Base-by-base conservation (phyloP, 2,888 invertebrate species). In the Balanococcus diminutus region DNA sequence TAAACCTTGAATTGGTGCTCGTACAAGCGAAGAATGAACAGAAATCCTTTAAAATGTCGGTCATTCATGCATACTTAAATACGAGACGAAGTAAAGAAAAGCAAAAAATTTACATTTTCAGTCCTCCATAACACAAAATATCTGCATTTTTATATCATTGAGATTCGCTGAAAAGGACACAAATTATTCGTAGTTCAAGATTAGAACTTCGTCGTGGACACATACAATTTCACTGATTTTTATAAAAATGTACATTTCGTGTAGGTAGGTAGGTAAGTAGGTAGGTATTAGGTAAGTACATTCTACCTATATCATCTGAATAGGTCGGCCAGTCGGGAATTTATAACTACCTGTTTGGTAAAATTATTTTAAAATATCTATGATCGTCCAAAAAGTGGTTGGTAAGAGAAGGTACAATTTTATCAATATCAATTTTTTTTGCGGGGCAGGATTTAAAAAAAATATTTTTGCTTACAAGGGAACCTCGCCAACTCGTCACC, bases 41-140 rank as follows among this genome's bases (percentile, higher is more conserved):
- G 22, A 56, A 56, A 56, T 56, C 56, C 56, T 56, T 56, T 19
- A 56, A 56, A 56, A 56, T 56, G 56, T 56, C 56, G 56, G 56
- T 56, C 56, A 56, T 56, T 56, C 56, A 56, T 56, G 56, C 56
- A 56, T 56, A 56, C 56, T 56, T 56, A 56, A 56, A 56, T 56
- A 56, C 56, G 56, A 56, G 56, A 56, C 19, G 56, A 56, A 22
- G 56, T 22, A 56, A 22, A 56, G 56, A 56, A 56, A 56, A 56
- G 56, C 56, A 56, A 56, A 56, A 56, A 56, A 56, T 56, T 56
- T 56, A 56, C 56, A 56, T 56, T 56, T 56, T 56, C 8, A 56
- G 56, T 56, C 56, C 22, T 56, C 56, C 56, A 14, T 56, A 22
- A 56, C 5, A 56, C 56, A 56, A 56, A 56, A 56, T 56, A 56